Percentiles rank a stretch among this genome's conserved stretches.
phyloP scores from a whole-genome alignment of 2,797 vertebrate species.

The Squalus acanthias region DNA sequence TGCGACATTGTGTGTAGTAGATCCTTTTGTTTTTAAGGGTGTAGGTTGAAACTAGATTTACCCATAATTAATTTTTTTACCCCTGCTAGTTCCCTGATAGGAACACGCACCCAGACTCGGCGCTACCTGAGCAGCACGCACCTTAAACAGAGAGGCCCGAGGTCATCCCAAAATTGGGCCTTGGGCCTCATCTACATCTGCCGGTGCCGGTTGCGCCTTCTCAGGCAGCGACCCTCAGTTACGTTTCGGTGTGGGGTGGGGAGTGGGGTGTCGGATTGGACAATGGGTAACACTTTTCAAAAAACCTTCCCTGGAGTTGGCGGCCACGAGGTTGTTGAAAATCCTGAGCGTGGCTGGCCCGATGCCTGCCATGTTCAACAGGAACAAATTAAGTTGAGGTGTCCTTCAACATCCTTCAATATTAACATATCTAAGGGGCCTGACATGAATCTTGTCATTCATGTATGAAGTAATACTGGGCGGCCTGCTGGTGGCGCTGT shows the following conservation, averaged over 20 bases:
- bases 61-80: too few species aligned
- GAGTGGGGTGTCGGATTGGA: not conserved
- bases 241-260: not conserved
- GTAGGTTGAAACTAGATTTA: not conserved
- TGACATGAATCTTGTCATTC: too few species aligned
- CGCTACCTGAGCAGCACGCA: too few species aligned
- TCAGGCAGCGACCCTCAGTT: not conserved
- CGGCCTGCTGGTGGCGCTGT: too few species aligned
- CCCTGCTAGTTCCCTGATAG: too few species aligned
- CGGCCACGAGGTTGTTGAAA: not conserved
- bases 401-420: not conserved
- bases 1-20: too few species aligned
- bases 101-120: too few species aligned
- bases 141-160: too few species aligned
- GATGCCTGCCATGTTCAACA: too few species aligned
- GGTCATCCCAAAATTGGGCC: not conserved
- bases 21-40: not conserved
- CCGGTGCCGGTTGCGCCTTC: not conserved
- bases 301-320: not conserved
- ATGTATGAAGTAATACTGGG: too few species aligned
- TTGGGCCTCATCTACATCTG: not conserved
- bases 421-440: not conserved
- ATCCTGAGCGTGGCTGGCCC: not conserved
- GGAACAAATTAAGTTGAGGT: not conserved
- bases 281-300: not conserved